Evolutionary conservation across 2,113 vertebrate species (phyloP).

Genomic region (Aegotheles bennettii): DNA sequence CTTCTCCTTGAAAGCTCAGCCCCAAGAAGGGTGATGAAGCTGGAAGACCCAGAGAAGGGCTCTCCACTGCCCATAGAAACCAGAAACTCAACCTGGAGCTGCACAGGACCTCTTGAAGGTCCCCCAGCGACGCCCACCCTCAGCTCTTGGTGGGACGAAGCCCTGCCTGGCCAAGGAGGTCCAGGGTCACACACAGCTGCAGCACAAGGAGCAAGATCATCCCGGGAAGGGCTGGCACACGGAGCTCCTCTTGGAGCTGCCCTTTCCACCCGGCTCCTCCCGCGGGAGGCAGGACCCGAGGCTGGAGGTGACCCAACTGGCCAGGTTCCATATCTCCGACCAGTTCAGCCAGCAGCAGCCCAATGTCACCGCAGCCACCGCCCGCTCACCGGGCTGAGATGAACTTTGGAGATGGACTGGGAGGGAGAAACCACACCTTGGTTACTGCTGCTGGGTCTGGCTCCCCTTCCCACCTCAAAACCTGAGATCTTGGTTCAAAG

Average conservation of each 20-base stretch:
- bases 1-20: neutral
- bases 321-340: neutral
- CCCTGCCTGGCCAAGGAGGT: neutral
- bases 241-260: neutral
- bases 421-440: neutral
- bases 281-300: neutral
- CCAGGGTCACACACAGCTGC: accelerated
- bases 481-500: neutral
- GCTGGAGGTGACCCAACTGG: conserved; percentile 16
- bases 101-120: neutral
- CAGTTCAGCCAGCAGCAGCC: neutral
- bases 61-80: neutral
- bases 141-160: neutral
- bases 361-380: neutral
- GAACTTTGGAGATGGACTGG: neutral
- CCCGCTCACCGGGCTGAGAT: neutral
- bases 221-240: neutral
- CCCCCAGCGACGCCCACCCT: neutral
- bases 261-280: neutral
- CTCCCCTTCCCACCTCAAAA: neutral
- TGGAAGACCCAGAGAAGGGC: neutral
- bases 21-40: neutral
- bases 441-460: accelerated
- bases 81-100: neutral
- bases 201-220: neutral